Evolutionary conservation across 2,888 invertebrate genomes (phyloP), one percentile per base, ranked within the genome.

Genomic region (Leptinotarsa rubiginosa): DNA sequence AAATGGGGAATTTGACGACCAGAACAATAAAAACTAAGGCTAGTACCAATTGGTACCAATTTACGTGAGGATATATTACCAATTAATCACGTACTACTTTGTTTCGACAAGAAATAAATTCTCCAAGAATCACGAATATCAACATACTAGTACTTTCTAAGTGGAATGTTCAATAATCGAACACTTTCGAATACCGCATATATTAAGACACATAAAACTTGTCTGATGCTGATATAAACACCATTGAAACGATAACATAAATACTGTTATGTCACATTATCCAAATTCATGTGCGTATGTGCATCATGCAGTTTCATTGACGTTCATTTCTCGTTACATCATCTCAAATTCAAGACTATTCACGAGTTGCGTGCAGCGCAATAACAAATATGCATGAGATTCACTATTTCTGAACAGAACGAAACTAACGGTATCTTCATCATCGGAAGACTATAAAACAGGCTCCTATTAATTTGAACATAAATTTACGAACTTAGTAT

Each of bases 391-490:
- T 22, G 22, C 22, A 56, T 56, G 56, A 20, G 22, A 56, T 56
- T 22, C 56, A 22, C 20, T 56, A 56, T 15, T 56, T 25, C 22
- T 56, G 56, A 56, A 56, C 56, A 4, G 56, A 56, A 22, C 56
- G 56, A 56, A 56, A 20, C 22, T 56, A 56, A 56, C 56, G 56
- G 56, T 56, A 56, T 56, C 56, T 20, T 22, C 56, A 56, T 56
- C 56, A 56, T 56, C 56, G 56, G 56, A 56, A 25, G 15, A 56
- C 56, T 56, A 22, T 56, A 22, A 56, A 56, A 56, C 56, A 56
- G 12, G 16, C 56, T 22, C 4, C 20, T 22, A 22, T 20, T 2
- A 13, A 56, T 56, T 56, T 22, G 18, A 56, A 56, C 56, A 56
- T 22, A 22, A 13, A 3, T 56, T 22, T 56, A 56, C n/a, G 50